Evolutionary conservation across 1,140 invertebrate genomes (phyloP).

Genomic region (Macrostomum lignano): DNA sequence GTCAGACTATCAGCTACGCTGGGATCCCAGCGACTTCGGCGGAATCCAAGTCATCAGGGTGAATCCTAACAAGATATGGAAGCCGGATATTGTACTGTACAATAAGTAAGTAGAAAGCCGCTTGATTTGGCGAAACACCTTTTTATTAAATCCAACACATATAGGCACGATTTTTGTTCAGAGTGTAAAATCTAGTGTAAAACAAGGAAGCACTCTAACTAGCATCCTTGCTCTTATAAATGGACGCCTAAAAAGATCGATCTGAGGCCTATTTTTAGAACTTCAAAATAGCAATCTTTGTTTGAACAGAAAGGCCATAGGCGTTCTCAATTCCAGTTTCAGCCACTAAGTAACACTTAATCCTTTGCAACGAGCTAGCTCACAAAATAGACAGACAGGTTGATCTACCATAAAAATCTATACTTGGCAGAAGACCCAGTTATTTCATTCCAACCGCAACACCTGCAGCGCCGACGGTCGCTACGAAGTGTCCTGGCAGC

Average conservation of each 20-base stretch:
- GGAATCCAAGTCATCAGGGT: neutral
- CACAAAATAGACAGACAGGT: neutral
- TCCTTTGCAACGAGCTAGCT: neutral
- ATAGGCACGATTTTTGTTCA: no score
- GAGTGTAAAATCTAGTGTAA: no score
- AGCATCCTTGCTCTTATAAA: conserved; percentile 13
- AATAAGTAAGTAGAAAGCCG: conserved; percentile 50
- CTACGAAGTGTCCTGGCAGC: conserved; percentile 47
- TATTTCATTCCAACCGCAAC: neutral
- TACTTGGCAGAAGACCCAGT: neutral
- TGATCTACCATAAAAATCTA: neutral
- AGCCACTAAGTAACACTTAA: neutral
- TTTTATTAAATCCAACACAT: neutral
- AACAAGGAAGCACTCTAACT: no score
- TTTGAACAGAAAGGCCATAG: neutral
- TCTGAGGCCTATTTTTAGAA: neutral
- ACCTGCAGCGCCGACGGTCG: conserved; percentile 21
- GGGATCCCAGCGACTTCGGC: no score
- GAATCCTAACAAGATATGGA: conserved; percentile 40
- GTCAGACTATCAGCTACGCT: no score
- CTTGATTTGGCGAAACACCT: neutral
- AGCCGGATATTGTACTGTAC: conserved; percentile 92
- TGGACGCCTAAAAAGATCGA: conserved; percentile 4
- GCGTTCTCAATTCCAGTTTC: neutral
- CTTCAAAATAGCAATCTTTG: neutral